Percentiles rank a stretch among this genome's conserved stretches.
These are phyloP conservation scores for Cygnus atratus DNA, from an alignment of 2,113 vertebrate genomes.

Conservation along the genomic window DNA sequence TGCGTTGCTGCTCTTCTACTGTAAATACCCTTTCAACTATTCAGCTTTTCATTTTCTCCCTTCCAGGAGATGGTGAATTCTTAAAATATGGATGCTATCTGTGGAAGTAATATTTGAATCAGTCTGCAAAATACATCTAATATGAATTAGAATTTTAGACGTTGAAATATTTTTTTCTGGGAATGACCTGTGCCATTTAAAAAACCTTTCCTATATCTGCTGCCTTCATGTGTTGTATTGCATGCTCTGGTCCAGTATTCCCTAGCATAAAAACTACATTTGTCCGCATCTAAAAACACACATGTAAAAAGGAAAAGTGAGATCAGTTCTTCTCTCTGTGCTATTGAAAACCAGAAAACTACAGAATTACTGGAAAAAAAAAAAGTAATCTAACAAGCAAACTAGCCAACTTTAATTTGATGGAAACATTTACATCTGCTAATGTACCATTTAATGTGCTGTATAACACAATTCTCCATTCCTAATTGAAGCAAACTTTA, in stretches of 20 bases:
- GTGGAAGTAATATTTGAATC: neutral
- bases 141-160: neutral
- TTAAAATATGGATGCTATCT: neutral
- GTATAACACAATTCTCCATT: constrained; percentile 37
- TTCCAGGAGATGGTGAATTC: neutral
- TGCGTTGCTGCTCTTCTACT: neutral
- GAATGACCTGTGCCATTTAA: neutral
- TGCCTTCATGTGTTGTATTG: neutral
- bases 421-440: constrained; percentile 27
- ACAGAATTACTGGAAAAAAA: neutral
- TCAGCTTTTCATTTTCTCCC: neutral
- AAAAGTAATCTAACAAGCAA: constrained; percentile 11
- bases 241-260: neutral
- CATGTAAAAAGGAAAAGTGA: neutral
- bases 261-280: neutral
- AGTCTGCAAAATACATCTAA: neutral
- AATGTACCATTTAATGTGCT: constrained; percentile 52
- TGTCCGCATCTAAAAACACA: neutral
- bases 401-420: constrained; percentile 16
- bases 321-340: neutral
- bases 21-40: neutral
- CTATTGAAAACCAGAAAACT: neutral
- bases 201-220: neutral
- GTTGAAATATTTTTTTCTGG: neutral
- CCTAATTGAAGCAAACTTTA: constrained; percentile 44